phyloP scores from a whole-genome alignment of 1,140 invertebrate species.

The Saccostrea glomerata region DNA sequence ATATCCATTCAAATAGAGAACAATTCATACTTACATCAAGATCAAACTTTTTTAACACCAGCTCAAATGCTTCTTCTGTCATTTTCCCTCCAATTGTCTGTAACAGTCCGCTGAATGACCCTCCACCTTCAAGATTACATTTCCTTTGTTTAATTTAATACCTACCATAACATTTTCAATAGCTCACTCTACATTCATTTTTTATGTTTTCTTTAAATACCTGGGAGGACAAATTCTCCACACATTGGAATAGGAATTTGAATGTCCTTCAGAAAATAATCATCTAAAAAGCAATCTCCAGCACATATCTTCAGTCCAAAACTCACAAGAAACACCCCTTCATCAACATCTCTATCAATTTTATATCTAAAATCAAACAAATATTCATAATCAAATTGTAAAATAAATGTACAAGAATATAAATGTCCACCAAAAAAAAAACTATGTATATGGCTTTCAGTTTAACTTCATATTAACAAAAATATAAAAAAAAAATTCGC shows the following conservation, averaged over 20 bases:
- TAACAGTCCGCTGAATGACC: conserved; percentile 52
- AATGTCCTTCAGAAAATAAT: conserved; percentile 41
- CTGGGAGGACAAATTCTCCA: conserved; percentile 54
- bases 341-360: conserved; percentile 25
- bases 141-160: not conserved
- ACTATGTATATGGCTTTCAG: too few relatives aligned
- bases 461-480: too few relatives aligned
- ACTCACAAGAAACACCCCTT: conserved; percentile 46
- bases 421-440: too few relatives aligned
- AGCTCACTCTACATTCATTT: not conserved
- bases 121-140: conserved; percentile 46
- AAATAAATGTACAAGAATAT: too few relatives aligned
- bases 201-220: conserved; percentile 34
- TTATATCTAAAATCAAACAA: conserved; percentile 32
- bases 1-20: too few relatives aligned
- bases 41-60: conserved; percentile 54
- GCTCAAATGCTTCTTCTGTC: conserved; percentile 55
- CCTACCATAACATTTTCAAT: not conserved
- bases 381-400: not conserved
- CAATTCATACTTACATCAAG: conserved; percentile 57
- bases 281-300: conserved; percentile 43
- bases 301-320: conserved; percentile 53
- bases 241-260: conserved; percentile 53
- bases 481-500: too few relatives aligned
- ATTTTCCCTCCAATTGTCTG: conserved; percentile 50